Evolutionary conservation across 2,113 vertebrate genomes (phyloP).

Genomic region (Puntigrus tetrazona): DNA sequence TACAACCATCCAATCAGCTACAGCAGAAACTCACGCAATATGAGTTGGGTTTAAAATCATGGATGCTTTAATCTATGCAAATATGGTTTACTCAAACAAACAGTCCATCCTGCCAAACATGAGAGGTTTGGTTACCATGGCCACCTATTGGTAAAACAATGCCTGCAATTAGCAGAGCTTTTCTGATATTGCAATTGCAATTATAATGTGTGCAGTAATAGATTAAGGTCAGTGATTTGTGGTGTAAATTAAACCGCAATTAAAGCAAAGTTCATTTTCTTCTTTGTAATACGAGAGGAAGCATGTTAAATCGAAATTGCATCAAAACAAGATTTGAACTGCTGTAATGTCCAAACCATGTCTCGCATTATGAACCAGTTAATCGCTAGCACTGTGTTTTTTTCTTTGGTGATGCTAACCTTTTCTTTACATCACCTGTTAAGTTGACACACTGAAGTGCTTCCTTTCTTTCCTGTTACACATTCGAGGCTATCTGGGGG

Average conservation of each 20-base stretch:
- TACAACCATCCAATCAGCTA: background rate
- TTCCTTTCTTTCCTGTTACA: conserved; percentile 3
- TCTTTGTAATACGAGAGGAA: conserved; percentile 13
- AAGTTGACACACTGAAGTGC: conserved; percentile 16
- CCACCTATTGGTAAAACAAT: conserved; percentile 50
- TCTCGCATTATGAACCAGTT: background rate
- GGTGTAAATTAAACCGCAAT: conserved; percentile 43
- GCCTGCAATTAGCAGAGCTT: conserved; percentile 51
- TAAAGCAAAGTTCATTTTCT: conserved; percentile 16
- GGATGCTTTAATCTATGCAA: background rate
- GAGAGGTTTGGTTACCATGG: conserved; percentile 42
- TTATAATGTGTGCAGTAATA: conserved; percentile 34
- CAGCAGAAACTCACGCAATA: background rate
- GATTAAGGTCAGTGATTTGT: conserved; percentile 42
- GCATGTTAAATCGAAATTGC: conserved; percentile 16
- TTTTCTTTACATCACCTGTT: conserved; percentile 33
- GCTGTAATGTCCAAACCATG: background rate
- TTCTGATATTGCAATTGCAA: conserved; percentile 50
- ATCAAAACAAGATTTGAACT: background rate
- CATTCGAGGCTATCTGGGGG: conserved; percentile 22
- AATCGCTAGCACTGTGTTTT: background rate
- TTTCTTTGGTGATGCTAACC: conserved; percentile 20
- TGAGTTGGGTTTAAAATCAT: background rate
- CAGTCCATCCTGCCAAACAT: background rate
- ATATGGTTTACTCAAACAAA: background rate